These are phyloP conservation scores for Asarcornis scutulata DNA, from an alignment of 2,113 vertebrate species.

Conservation along the genomic window DNA sequence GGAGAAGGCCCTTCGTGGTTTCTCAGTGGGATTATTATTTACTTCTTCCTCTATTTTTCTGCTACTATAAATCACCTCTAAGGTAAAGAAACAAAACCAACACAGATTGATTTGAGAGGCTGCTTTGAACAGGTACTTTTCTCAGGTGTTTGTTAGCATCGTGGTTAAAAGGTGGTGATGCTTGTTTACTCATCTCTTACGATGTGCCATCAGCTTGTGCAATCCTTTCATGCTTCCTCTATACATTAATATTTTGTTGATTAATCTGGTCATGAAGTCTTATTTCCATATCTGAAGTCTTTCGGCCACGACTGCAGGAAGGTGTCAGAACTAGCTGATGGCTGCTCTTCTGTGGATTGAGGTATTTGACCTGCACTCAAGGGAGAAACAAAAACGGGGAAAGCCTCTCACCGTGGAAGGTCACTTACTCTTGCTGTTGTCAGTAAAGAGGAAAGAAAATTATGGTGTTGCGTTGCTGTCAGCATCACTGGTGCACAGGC, in stretches of 20 bases:
- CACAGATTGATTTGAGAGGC: neutral
- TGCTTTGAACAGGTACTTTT: neutral
- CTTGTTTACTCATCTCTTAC: accelerated
- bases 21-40: neutral
- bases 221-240: neutral
- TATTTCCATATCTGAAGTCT: neutral
- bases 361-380: neutral
- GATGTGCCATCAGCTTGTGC: neutral
- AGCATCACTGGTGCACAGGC: neutral
- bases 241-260: neutral
- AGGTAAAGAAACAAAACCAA: neutral
- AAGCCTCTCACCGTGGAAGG: neutral
- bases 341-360: neutral
- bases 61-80: neutral
- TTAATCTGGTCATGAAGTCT: neutral
- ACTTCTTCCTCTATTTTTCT: neutral
- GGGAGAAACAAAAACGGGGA: neutral
- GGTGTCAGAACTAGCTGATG: neutral
- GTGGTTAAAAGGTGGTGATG: neutral
- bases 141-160: neutral
- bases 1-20: neutral
- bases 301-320: neutral
- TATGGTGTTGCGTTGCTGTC: constrained; percentile 43
- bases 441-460: constrained; percentile 23
- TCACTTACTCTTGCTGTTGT: neutral